A percentile compares a stretch with the other conserved stretches of the same genome.
These are phyloP conservation scores for Zoanthus sociatus DNA, from an alignment of 92 coral and sea anemone genomes.

Conservation along the genomic window DNA sequence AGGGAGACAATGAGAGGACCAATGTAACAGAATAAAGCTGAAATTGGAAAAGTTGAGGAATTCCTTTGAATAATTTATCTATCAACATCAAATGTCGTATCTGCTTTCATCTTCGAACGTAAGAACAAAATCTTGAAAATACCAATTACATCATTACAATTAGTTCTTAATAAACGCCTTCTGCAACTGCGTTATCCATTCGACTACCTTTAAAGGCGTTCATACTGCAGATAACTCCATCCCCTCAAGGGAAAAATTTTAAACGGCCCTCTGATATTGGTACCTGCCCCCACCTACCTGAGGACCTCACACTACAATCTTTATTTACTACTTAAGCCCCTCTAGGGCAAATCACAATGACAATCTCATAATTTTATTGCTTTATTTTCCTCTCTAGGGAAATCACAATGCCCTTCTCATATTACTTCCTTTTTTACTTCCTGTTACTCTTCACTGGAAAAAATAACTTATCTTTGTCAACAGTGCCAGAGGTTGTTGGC, in stretches of 20 bases:
- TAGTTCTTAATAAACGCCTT: slow-evolving; percentile 15
- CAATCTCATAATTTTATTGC: too few species aligned
- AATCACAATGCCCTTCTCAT: too few species aligned
- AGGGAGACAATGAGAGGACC: not conserved
- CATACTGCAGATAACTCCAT: not conserved
- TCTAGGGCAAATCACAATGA: too few species aligned
- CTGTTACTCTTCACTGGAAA: slow-evolving; percentile 26
- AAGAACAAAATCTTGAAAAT: not conserved
- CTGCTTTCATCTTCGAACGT: not conserved
- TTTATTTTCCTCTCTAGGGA: too few species aligned
- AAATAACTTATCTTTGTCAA: slow-evolving; percentile 17
- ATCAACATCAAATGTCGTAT: not conserved
- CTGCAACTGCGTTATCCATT: slow-evolving; percentile 5
- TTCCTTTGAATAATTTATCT: not conserved
- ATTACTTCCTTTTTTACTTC: not conserved
- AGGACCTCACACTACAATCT: slow-evolving; percentile 1
- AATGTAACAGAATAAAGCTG: not conserved
- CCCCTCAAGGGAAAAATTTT: slow-evolving; percentile 7
- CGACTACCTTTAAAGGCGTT: slow-evolving; percentile 11
- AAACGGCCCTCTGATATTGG: slow-evolving; percentile 18
- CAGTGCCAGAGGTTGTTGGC: slow-evolving; percentile 20
- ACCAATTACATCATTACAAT: slow-evolving; percentile 13
- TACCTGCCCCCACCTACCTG: not conserved
- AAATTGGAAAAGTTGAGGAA: not conserved
- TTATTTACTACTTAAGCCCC: not conserved